Conservation (phyloP, 2,888 invertebrate genomes). For the Hermaeophaga mercurialis region DNA sequence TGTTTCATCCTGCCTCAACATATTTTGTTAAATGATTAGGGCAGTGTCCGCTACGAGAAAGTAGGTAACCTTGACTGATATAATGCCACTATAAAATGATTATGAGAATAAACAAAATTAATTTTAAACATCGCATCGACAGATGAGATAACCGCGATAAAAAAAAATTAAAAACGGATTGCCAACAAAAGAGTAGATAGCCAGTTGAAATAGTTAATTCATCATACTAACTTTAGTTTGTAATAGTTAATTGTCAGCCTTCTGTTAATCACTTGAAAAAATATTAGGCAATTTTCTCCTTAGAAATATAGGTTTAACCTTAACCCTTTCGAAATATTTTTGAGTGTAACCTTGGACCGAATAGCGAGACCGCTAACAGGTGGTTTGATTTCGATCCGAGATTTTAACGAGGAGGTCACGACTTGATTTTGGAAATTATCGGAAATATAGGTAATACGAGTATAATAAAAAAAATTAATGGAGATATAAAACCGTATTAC, state of each 20-base stretch:
- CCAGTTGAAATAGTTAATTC: too few species aligned
- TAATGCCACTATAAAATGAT: slow-evolving; percentile 29
- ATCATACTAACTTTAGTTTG: too few species aligned
- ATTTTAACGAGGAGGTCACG: slow-evolving; percentile 5
- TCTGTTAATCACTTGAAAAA: neutral
- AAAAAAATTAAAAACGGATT: too few species aligned
- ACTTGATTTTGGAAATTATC: too few species aligned
- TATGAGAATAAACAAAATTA: slow-evolving; percentile 3
- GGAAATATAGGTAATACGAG: too few species aligned
- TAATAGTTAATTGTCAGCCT: slow-evolving; percentile 7
- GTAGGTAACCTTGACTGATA: slow-evolving; percentile 49
- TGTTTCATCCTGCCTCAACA: slow-evolving; percentile 15
- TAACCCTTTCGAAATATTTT: slow-evolving; percentile 16
- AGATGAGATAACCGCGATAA: too few species aligned
- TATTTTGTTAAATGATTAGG: slow-evolving; percentile 32
- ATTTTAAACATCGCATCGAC: neutral
- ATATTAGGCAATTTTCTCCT: slow-evolving; percentile 1
- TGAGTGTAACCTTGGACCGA: slow-evolving; percentile 14
- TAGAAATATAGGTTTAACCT: slow-evolving; percentile 9
- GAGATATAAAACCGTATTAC: too few species aligned
- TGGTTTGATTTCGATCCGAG: slow-evolving; percentile 7
- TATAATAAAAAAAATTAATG: too few species aligned
- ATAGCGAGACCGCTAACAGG: slow-evolving; percentile 12
- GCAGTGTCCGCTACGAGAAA: slow-evolving; percentile 48
- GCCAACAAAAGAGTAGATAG: too few species aligned